These are phyloP conservation scores for Synanthedon tipuliformis DNA, from an alignment of 2,888 invertebrate genomes.

Conservation along the genomic window DNA sequence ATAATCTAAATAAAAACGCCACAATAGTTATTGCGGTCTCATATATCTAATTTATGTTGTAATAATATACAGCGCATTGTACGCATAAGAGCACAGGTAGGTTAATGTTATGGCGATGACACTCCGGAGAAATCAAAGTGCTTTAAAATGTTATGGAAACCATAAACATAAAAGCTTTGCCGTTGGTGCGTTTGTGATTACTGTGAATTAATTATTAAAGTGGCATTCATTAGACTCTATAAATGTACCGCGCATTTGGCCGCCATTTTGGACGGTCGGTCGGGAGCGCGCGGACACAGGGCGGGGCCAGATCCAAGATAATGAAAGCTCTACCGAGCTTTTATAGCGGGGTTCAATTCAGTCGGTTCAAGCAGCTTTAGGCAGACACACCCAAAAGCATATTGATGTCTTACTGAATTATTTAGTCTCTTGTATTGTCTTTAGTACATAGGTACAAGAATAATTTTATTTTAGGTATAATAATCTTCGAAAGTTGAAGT, in stretches of 20 bases:
- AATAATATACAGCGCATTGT: background rate
- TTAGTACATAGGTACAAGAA: too few species aligned
- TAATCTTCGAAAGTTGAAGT: too few species aligned
- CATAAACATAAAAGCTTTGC: constrained; percentile 64
- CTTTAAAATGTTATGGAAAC: constrained; percentile 64
- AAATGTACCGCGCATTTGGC: constrained; percentile 21
- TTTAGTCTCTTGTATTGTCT: too few species aligned
- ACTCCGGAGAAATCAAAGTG: constrained; percentile 68
- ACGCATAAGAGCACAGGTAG: too few species aligned
- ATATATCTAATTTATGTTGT: background rate
- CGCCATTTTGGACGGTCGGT: constrained; percentile 19
- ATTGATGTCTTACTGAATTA: too few species aligned
- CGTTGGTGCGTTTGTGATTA: constrained; percentile 56
- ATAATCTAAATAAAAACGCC: background rate
- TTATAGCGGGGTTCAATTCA: background rate
- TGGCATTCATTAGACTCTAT: constrained; percentile 62
- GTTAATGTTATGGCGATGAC: constrained; percentile 23
- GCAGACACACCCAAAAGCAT: too few species aligned
- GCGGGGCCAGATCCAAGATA: constrained; percentile 51
- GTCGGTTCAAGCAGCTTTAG: too few species aligned
- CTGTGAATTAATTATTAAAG: constrained; percentile 66
- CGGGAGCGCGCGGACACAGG: constrained; percentile 14
- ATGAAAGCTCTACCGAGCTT: constrained; percentile 19
- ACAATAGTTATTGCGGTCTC: background rate
- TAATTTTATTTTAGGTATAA: too few species aligned